A percentile compares a stretch with the other conserved stretches of the same genome.
Evolutionary conservation across 1,140 invertebrate genomes (phyloP).

Genomic region (Sitodiplosis mosellana): DNA sequence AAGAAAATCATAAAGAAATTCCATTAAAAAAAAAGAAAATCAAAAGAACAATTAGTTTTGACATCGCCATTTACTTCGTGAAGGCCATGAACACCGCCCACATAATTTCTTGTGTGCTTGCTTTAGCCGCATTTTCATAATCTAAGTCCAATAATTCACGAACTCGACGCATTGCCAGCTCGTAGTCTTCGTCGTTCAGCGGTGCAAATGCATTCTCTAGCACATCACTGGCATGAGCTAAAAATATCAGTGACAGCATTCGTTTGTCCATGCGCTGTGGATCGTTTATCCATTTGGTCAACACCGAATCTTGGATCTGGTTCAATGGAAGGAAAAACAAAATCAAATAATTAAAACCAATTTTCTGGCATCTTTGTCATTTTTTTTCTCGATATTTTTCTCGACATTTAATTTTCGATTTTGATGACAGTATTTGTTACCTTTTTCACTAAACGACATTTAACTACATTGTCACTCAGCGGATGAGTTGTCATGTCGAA

Average conservation of each 20-base stretch:
- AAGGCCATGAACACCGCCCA: conserved; percentile 98
- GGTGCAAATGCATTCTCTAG: conserved; percentile 99
- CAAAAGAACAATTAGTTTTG: too few species aligned
- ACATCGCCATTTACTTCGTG: conserved; percentile 57
- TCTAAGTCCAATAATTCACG: conserved; percentile 90
- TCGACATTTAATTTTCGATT: conserved; percentile 1
- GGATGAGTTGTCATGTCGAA: conserved; percentile 99
- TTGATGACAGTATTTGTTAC: too few species aligned
- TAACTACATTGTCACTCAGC: conserved; percentile 86
- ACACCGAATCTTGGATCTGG: conserved; percentile 90
- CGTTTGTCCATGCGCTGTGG: conserved; percentile 93
- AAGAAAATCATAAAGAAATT: too few species aligned
- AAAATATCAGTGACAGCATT: conserved; percentile 76
- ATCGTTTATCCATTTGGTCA: conserved; percentile 94
- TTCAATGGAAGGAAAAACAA: too few species aligned
- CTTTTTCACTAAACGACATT: conserved; percentile 93
- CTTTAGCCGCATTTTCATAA: conserved; percentile 85
- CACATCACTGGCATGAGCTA: conserved; percentile 96
- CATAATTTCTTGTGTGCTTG: conserved; percentile 78
- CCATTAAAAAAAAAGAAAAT: too few species aligned
- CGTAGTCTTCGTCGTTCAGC: conserved; percentile 95
- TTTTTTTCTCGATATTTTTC: too few species aligned
- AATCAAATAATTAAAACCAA: conserved; percentile 11
- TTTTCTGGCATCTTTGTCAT: too few species aligned
- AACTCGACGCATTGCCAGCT: conserved; percentile 92